Percentiles rank a stretch among this genome's conserved stretches.
These are phyloP conservation scores for Drosophila arawakana DNA, from an alignment of 1,140 invertebrate genomes.

Conservation along the genomic window DNA sequence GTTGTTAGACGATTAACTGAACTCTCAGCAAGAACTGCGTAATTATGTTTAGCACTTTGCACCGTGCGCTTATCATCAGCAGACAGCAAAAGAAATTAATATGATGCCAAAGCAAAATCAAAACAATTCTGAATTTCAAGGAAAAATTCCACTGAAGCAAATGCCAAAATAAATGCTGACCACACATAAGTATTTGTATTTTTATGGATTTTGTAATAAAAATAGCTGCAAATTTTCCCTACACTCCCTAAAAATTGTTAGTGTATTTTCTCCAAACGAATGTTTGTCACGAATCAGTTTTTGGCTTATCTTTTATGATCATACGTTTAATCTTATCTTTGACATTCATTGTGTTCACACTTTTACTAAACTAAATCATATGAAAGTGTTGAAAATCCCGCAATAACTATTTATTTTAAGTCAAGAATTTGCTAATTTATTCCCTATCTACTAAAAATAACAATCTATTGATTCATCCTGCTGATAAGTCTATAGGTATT, in stretches of 20 bases:
- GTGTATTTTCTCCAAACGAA: not conserved
- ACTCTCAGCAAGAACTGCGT: constrained; percentile 47
- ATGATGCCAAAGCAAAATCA: constrained; percentile 10
- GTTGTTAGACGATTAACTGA: constrained; percentile 41
- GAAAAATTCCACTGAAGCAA: constrained; percentile 9
- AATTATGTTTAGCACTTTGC: constrained; percentile 61
- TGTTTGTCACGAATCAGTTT: not conserved
- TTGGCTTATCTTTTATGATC: not conserved
- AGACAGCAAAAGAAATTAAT: constrained; percentile 40
- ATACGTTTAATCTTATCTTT: constrained; percentile 8
- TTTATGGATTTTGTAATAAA: constrained; percentile 47
- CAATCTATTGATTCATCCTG: not conserved
- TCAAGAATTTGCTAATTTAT: not conserved
- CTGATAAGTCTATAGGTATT: not conserved
- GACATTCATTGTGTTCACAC: not conserved
- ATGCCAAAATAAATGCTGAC: not conserved
- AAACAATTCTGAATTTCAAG: constrained; percentile 5
- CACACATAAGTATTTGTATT: constrained; percentile 11
- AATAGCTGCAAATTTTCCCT: constrained; percentile 49
- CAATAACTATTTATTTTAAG: not conserved
- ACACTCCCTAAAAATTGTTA: constrained; percentile 51
- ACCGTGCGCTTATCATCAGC: constrained; percentile 48
- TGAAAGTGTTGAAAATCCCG: no score
- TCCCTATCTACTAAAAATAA: constrained; percentile 2
- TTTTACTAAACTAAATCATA: no score